These are phyloP conservation scores for Thymallus thymallus DNA, from an alignment of 2,113 vertebrate genomes.

Conservation along the genomic window DNA sequence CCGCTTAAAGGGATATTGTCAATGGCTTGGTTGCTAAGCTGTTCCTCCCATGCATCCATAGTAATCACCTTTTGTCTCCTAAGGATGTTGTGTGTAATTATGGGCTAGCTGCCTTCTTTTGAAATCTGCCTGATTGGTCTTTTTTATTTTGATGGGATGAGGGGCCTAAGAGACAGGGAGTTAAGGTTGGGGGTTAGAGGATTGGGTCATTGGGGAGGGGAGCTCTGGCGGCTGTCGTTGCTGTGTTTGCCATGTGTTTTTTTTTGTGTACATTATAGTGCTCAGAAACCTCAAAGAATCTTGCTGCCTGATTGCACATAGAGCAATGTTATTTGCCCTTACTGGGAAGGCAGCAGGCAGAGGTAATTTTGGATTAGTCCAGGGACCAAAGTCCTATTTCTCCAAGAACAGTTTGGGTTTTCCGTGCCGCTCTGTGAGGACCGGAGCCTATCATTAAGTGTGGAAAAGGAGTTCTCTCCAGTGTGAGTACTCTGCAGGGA, in stretches of 20 bases:
- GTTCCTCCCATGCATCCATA: constrained; percentile 47
- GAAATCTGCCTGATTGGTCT: constrained; percentile 78
- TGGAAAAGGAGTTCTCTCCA: constrained; percentile 33
- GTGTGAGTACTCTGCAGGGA: constrained; percentile 46
- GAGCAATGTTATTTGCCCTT: constrained; percentile 45
- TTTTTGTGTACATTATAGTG: constrained; percentile 1
- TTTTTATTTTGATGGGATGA: constrained; percentile 70
- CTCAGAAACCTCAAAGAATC: constrained; percentile 39
- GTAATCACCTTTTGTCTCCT: constrained; percentile 68
- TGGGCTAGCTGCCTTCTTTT: constrained; percentile 65
- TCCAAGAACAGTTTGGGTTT: constrained; percentile 31
- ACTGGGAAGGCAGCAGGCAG: constrained; percentile 44
- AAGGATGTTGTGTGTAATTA: constrained; percentile 71
- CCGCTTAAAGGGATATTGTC: constrained; percentile 46
- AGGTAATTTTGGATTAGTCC: constrained; percentile 51
- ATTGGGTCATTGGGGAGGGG: constrained; percentile 47
- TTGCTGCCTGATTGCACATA: constrained; percentile 40
- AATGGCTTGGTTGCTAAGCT: constrained; percentile 54
- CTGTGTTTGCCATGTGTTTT: constrained; percentile 40
- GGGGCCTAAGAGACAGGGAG: constrained; percentile 47
- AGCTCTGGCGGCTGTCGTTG: constrained; percentile 39
- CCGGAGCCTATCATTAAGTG: constrained; percentile 58
- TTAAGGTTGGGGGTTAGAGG: constrained; percentile 61
- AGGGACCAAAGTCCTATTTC: constrained; percentile 58
- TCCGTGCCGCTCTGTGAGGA: constrained; percentile 25